phyloP scores from a whole-genome alignment of 2,113 vertebrate species.

The Maccullochella peelii region DNA sequence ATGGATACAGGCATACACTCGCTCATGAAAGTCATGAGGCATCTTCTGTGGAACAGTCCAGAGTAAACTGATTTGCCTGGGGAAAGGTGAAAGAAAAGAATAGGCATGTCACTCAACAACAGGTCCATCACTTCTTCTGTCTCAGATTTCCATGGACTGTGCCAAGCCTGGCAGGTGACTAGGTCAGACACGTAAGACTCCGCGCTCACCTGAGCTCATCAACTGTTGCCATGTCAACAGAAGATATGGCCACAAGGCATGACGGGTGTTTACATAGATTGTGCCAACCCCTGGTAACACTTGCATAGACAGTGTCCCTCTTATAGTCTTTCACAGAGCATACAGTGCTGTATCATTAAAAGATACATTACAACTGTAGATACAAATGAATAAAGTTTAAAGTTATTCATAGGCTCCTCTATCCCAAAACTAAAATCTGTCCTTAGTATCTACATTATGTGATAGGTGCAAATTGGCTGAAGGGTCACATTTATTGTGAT shows the following conservation, averaged over 20 bases:
- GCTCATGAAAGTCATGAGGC: conserved; percentile 40
- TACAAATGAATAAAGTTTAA: background rate
- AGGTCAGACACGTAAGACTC: conserved; percentile 55
- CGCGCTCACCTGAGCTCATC: conserved; percentile 69
- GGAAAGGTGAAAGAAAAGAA: conserved; percentile 50
- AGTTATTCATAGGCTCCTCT: too few species aligned
- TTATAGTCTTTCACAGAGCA: background rate
- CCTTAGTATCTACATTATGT: background rate
- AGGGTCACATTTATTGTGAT: background rate
- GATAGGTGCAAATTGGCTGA: background rate
- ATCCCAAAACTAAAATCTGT: background rate
- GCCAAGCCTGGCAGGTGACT: conserved; percentile 62
- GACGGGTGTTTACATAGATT: background rate
- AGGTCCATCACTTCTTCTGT: conserved; percentile 35
- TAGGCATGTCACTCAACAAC: conserved; percentile 47
- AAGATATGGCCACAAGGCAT: conserved; percentile 19
- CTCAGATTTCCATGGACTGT: conserved; percentile 54
- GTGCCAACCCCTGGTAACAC: conserved; percentile 8
- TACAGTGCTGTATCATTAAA: background rate
- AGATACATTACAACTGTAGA: background rate
- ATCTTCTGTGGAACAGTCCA: background rate
- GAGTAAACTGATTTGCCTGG: conserved; percentile 53
- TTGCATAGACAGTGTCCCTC: background rate
- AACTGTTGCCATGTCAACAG: conserved; percentile 73
- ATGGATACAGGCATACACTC: background rate